These are phyloP conservation scores for Pseudorhiza aurosa DNA, from an alignment of 30 jellyfish, hydroid and myxozoan genomes.

Conservation along the genomic window DNA sequence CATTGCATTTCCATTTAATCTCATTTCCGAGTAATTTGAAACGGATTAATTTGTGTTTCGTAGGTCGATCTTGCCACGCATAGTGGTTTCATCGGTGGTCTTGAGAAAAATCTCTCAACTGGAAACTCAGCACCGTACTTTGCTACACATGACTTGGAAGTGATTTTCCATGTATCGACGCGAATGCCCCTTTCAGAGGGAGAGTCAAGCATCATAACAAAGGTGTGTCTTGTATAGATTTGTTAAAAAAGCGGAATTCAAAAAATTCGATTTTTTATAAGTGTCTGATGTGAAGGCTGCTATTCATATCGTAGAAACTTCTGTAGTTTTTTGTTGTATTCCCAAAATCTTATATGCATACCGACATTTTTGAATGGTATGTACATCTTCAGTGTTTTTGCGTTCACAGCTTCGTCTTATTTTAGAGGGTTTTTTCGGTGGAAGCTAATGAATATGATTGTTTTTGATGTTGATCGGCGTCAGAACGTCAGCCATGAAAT, in stretches of 20 bases:
- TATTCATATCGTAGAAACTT: background rate
- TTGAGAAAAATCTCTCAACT: slow-evolving; percentile 85
- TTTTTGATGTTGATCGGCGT: background rate
- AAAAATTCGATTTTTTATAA: background rate
- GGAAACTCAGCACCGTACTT: slow-evolving; percentile 91
- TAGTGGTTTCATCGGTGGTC: slow-evolving; percentile 98
- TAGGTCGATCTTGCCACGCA: slow-evolving; percentile 95
- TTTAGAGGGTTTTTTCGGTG: too few species aligned
- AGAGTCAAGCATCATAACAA: slow-evolving; percentile 75
- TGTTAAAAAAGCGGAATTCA: background rate
- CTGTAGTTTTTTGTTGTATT: background rate
- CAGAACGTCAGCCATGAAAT: background rate
- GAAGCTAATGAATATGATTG: too few species aligned
- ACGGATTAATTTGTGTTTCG: too few species aligned
- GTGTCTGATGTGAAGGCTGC: background rate
- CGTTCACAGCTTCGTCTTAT: too few species aligned
- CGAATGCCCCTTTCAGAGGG: slow-evolving; percentile 93
- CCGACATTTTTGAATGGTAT: too few species aligned
- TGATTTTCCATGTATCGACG: slow-evolving; percentile 95
- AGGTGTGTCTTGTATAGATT: slow-evolving; percentile 59
- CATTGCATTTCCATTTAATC: too few species aligned
- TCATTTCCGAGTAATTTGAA: too few species aligned
- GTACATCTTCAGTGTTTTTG: too few species aligned
- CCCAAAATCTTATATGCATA: too few species aligned
- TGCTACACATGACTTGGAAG: slow-evolving; percentile 87